phyloP scores from a whole-genome alignment of 1,140 invertebrate species.

The Platorchestia sp. region DNA sequence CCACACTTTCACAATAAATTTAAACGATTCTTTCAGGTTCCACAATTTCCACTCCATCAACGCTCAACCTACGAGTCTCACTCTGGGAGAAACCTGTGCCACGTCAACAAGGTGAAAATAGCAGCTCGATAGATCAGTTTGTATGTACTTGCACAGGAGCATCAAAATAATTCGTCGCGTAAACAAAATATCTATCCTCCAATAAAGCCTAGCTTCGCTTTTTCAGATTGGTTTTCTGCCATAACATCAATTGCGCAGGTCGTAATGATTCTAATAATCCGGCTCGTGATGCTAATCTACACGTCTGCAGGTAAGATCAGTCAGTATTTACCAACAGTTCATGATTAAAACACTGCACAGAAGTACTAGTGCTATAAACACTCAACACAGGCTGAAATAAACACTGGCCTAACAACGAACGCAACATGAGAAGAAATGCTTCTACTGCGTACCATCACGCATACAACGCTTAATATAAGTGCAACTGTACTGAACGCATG shows the following conservation, averaged over 20 bases:
- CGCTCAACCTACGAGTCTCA: too few relatives aligned
- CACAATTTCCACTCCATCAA: too few relatives aligned
- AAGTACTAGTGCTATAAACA: not conserved
- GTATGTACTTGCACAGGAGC: too few relatives aligned
- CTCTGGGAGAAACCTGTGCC: too few relatives aligned
- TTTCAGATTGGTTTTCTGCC: too few relatives aligned
- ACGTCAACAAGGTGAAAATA: too few relatives aligned
- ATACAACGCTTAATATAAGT: not conserved
- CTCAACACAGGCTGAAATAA: not conserved
- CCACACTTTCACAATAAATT: too few relatives aligned
- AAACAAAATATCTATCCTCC: not conserved
- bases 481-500: not conserved
- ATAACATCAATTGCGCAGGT: too few relatives aligned
- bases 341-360: not conserved
- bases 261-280: too few relatives aligned
- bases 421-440: not conserved
- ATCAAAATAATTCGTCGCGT: too few relatives aligned
- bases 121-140: too few relatives aligned
- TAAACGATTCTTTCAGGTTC: too few relatives aligned
- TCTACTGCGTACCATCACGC: not conserved
- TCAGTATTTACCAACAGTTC: not conserved
- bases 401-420: not conserved
- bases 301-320: not conserved
- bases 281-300: not conserved
- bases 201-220: not conserved